A percentile compares a stretch with the other conserved stretches of the same genome.
Conservation (phyloP, 1,140 invertebrate species). For the Paraescarpia echinospica region DNA sequence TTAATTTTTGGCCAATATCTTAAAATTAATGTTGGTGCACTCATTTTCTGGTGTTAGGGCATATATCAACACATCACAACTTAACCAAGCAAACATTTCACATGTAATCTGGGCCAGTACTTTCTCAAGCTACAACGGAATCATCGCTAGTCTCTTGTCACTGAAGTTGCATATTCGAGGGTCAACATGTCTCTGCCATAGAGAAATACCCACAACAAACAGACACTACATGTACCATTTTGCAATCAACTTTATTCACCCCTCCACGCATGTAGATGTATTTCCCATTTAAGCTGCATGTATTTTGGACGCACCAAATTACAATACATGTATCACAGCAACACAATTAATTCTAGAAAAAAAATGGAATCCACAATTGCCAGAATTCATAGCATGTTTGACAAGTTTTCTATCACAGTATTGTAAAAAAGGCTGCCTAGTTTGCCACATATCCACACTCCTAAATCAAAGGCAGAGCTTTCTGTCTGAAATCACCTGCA, state of each 20-base stretch:
- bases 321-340: not conserved
- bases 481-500: not conserved
- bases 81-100: too few relatives aligned
- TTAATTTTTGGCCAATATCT: too few relatives aligned
- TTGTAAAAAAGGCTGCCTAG: not conserved
- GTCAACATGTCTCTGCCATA: too few relatives aligned
- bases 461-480: not conserved
- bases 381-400: not conserved
- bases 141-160: too few relatives aligned
- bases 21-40: too few relatives aligned
- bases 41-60: too few relatives aligned
- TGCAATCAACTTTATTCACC: not conserved
- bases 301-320: not conserved
- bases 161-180: too few relatives aligned
- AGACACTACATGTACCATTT: not conserved
- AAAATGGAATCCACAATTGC: not conserved
- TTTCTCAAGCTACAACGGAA: too few relatives aligned
- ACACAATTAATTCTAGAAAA: not conserved
- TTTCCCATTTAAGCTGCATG: not conserved
- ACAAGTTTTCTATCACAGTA: not conserved
- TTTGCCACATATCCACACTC: not conserved
- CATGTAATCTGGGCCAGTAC: too few relatives aligned
- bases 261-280: not conserved
- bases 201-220: not conserved
- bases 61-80: too few relatives aligned